Conservation (phyloP, 2,113 vertebrate species). For the Bambusicola thoracicus region DNA sequence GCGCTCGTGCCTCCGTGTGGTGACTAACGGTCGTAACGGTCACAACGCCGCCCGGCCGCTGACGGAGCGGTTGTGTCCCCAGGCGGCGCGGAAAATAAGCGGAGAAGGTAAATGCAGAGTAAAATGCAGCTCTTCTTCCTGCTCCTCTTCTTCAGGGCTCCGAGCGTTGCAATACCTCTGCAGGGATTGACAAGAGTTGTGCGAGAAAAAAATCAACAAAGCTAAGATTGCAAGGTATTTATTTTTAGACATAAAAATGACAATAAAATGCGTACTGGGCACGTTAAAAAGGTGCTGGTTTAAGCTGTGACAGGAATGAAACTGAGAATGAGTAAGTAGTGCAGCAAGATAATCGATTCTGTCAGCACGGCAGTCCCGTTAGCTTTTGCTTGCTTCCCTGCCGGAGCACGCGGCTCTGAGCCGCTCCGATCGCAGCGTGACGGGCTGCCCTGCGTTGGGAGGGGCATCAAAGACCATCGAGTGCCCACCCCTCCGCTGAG, state of each 20-base stretch:
- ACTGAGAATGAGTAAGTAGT: fast-evolving
- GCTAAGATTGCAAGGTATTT: too few species aligned
- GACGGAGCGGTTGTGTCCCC: not conserved
- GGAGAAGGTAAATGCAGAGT: fast-evolving
- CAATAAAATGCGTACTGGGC: not conserved
- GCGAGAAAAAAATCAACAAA: too few species aligned
- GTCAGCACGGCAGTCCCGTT: too few species aligned
- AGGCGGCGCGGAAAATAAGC: too few species aligned
- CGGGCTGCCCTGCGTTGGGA: too few species aligned
- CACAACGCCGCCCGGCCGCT: not conserved
- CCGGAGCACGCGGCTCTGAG: not conserved
- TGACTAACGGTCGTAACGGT: not conserved
- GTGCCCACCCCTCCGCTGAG: too few species aligned
- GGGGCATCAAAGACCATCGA: too few species aligned
- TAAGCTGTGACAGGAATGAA: too few species aligned
- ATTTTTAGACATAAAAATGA: fast-evolving
- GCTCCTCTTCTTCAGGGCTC: too few species aligned
- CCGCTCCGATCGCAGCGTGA: too few species aligned
- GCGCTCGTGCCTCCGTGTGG: not conserved
- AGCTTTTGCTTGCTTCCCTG: not conserved
- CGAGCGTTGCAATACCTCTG: too few species aligned
- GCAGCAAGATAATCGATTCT: fast-evolving
- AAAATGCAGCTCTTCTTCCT: not conserved
- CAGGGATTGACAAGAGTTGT: too few species aligned
- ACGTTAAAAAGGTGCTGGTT: fast-evolving